Percentiles rank a stretch among this genome's conserved stretches.
Conservation (phyloP, 2,888 invertebrate species). For the Drosophila paranaensis region DNA sequence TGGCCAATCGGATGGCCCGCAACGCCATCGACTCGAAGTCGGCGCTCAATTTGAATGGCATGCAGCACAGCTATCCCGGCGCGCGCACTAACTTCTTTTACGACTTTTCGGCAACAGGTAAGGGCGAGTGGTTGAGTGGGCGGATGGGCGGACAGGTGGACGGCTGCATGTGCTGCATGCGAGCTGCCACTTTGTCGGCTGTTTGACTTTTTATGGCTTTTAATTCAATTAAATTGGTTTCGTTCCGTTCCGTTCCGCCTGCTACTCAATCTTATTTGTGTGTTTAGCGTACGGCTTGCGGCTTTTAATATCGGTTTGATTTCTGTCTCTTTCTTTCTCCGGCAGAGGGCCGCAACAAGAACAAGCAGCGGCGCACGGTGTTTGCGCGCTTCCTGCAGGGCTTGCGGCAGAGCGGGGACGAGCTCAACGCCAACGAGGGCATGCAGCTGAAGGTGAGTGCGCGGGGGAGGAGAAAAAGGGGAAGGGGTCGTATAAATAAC, state of each 20-base stretch:
- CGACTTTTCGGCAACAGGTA: conserved; percentile 85
- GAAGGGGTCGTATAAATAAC: too few species aligned
- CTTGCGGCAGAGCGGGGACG: conserved; percentile 83
- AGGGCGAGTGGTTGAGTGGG: conserved; percentile 34
- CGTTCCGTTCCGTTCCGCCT: conserved; percentile 7
- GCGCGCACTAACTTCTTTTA: conserved; percentile 84
- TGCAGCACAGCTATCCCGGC: conserved; percentile 84
- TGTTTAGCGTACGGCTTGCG: conserved; percentile 55
- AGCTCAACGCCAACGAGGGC: conserved; percentile 84
- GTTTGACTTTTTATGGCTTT: conserved; percentile 74
- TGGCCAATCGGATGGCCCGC: conserved; percentile 91
- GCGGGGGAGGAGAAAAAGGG: too few species aligned
- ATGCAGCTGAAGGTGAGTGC: conserved; percentile 84
- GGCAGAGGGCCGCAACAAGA: conserved; percentile 84
- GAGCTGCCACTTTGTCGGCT: conserved; percentile 68
- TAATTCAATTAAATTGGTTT: conserved; percentile 75
- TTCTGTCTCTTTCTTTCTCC: conserved; percentile 22
- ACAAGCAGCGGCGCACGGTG: conserved; percentile 84
- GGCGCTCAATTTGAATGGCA: conserved; percentile 86
- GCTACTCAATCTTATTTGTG: conserved; percentile 24
- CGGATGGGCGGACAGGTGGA: background rate
- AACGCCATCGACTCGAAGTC: conserved; percentile 86
- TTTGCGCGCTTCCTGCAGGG: conserved; percentile 84
- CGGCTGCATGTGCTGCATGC: conserved; percentile 27
- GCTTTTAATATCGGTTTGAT: conserved; percentile 60